Percentiles rank a stretch among this genome's conserved stretches.
Conservation (phyloP, 2,113 vertebrate genomes). For the Nothoprocta perdicaria region DNA sequence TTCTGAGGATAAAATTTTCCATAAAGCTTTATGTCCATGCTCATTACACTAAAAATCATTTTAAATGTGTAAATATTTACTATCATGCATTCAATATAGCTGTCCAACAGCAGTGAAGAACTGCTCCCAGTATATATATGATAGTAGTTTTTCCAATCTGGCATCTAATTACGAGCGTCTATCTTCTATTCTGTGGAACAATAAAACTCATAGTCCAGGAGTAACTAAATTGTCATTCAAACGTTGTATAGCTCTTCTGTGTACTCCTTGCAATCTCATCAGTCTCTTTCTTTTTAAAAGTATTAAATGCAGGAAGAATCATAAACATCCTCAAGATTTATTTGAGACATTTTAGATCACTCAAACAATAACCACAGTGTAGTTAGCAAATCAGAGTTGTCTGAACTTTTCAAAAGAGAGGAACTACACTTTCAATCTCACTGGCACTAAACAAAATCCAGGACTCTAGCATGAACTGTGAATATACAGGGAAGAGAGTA, state of each 20-base stretch:
- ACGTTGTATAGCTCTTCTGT: neutral
- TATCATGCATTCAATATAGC: neutral
- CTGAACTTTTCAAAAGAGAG: neutral
- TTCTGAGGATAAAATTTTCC: neutral
- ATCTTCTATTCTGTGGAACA: neutral
- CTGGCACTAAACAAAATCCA: neutral
- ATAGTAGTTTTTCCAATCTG: neutral
- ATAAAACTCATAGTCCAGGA: neutral
- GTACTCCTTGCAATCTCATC: neutral
- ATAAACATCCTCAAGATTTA: rapidly evolving
- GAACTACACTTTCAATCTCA: neutral
- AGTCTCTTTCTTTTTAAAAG: neutral
- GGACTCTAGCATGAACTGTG: neutral
- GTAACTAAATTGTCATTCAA: neutral
- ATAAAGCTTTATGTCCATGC: neutral
- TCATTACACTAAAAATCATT: neutral
- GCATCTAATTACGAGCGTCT: neutral
- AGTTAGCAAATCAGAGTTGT: neutral
- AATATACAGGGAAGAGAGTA: neutral
- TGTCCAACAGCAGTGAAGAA: neutral
- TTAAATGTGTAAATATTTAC: neutral
- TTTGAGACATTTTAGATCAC: neutral
- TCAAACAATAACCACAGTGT: neutral
- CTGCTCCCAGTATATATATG: neutral
- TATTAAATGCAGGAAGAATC: neutral